Percentiles rank a stretch among this genome's conserved stretches.
These are phyloP conservation scores for Limnephilus lunatus DNA, from an alignment of 2,888 invertebrate genomes.

Conservation along the genomic window DNA sequence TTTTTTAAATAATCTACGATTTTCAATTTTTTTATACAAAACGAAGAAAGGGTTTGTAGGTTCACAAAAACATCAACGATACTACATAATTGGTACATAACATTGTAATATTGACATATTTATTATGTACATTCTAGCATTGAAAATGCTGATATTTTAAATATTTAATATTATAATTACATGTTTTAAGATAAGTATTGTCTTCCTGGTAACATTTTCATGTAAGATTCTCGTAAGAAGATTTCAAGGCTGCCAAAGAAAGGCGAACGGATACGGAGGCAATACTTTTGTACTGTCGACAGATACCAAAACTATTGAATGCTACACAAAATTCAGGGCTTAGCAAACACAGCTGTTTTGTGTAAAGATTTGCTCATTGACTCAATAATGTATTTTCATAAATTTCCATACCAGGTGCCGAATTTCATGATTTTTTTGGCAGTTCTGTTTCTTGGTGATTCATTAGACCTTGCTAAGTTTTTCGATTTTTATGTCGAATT, in stretches of 20 bases:
- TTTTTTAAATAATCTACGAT: too few relatives aligned
- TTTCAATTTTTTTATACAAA: not conserved
- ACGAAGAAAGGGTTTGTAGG: not conserved
- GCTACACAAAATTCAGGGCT: not conserved
- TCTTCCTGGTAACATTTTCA: not conserved
- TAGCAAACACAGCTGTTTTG: constrained; percentile 22
- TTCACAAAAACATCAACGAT: not conserved
- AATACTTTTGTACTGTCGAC: not conserved
- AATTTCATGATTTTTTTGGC: not conserved
- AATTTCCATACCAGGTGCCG: not conserved
- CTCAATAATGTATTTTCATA: not conserved
- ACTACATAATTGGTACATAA: too few relatives aligned
- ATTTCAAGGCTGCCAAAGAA: not conserved
- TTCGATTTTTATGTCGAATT: not conserved
- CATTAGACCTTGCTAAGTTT: not conserved
- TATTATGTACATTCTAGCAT: not conserved
- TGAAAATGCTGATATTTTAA: not conserved
- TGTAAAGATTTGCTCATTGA: constrained; percentile 29
- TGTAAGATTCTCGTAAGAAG: not conserved
- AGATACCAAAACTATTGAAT: not conserved
- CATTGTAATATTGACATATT: not conserved
- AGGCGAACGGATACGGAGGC: not conserved
- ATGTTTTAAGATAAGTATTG: not conserved
- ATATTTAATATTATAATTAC: not conserved
- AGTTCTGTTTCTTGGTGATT: not conserved